Base-by-base conservation (phyloP, 2,888 invertebrate species). In the Melolontha melolontha region DNA sequence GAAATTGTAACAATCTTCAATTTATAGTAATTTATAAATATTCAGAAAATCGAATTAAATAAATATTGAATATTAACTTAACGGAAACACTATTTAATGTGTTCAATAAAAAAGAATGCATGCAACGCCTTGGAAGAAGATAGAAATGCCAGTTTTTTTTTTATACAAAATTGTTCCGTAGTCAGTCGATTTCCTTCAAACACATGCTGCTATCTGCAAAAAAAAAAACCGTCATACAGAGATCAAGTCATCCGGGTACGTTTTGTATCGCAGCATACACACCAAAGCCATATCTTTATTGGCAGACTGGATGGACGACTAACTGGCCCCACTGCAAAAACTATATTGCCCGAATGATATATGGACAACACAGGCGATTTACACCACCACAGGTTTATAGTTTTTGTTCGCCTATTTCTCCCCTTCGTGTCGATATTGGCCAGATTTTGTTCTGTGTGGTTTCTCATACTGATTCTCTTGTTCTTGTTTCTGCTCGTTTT, bases 311-410 rank as follows among this genome's bases (percentile, higher is more conserved):
- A 47, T 62, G 47, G 59, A 62, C 59, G 59, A 62, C 59, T 62
- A 62, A 69, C 70, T 71, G 72, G 72, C 73, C 74, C 70, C 74
- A 64, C 65, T 44, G 72, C 73, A 76, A 76, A 76, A 76, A 76
- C 74, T 75, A 75, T 76, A 76, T 76, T 76, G 75, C 72, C 67
- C 66, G 64, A 55, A 73, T 76, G 75, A 76, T 76, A 76, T 75
- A 76, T 76, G 76, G 74, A 73, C 72, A 75, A 74, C 68, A 70
- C 69, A 70, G 68, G 72, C 75, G 75, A 75, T 74, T 75, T 75
- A 64, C 68, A 64, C 64, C 57, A 64, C 64, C 47, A 39, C 59
- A 62, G 59, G 59, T 62, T 47, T 62, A 62, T 62, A 47, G 11
- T 62, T 62, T 62, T 62, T 62, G 59, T 14, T 69, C 71, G 71